Base-by-base conservation (phyloP, 2,888 invertebrate genomes). In the Megaustenia siamemsis region DNA sequence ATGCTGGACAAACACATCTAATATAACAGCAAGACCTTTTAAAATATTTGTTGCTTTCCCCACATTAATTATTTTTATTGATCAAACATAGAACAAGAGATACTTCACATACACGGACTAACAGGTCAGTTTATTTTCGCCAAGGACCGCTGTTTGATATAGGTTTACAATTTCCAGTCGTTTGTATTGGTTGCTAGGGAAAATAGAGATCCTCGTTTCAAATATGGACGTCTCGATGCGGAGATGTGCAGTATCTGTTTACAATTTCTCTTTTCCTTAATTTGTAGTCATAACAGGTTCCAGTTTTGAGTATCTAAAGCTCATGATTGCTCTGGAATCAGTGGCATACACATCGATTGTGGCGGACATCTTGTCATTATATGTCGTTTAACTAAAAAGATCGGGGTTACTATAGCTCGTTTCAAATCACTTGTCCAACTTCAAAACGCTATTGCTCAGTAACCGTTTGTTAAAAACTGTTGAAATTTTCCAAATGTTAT, bases 31-130 rank as follows among this genome's bases (percentile, higher is more conserved):
- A 56, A 60, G 40, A 77, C 32, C 18, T 3, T 38, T 60, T 60
- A 56, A n/a, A 77, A 77, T 77, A 77, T 77, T 77, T 77, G 77
- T 53, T 35, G 40, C 60, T 56, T 56, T 24, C 53, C n/a, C 38
- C 60, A 40, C 35, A 32, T 28, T 56, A 60, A 38, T 56, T 77
- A 38, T 56, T 77, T 77, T 56, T 77, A 53, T 60, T 77, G 38
- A 77, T 45, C 60, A 56, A 77, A 56, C 28, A 60, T 1, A 56
- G 40, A n/a, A 45, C 38, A 60, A n/a, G 77, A 38, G 53, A 60
- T 35, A 35, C 60, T 77, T 77, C 35, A 38, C n/a, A 77, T 77
- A 56, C 77, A 53, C 1, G n/a, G 5, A 18, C 40, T 53, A 21
- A 4, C 28, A 18, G 75, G 28, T 49, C 15, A 21, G 35, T 49